Conservation (phyloP, 2,797 vertebrate genomes). For the Anniella stebbinsi region DNA sequence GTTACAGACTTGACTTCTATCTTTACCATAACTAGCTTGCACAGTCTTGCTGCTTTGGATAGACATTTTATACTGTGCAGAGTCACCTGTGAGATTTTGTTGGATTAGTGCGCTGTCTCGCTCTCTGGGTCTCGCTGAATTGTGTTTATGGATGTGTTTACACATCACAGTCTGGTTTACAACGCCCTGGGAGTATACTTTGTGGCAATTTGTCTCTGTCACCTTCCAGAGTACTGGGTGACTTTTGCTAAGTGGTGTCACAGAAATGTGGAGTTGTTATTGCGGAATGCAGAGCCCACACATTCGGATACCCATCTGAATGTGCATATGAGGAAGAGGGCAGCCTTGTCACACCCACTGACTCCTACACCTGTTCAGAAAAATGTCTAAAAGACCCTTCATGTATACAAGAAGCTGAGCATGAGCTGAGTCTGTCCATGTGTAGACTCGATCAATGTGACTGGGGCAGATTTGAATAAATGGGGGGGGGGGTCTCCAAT, state of each 20-base stretch:
- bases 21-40: neutral
- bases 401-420: neutral
- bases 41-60: neutral
- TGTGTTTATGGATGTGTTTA: too few relatives aligned
- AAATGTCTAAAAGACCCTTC: neutral
- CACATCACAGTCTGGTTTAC: neutral
- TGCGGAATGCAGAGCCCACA: neutral
- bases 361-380: neutral
- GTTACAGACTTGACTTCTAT: neutral
- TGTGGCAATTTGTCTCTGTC: neutral
- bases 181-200: neutral
- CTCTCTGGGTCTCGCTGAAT: neutral
- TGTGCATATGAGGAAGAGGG: too few relatives aligned
- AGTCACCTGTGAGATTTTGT: neutral
- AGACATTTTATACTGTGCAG: neutral
- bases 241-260: neutral
- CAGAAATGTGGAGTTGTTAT: neutral
- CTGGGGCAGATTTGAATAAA: neutral
- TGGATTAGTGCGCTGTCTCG: neutral
- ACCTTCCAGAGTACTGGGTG: neutral
- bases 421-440: neutral
- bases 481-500: neutral
- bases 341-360: neutral
- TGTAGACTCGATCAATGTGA: neutral
- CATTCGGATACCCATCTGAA: neutral